Evolutionary conservation across 2,888 invertebrate species (phyloP), one percentile per base, ranked within the genome.

Genomic region (Diplazon laetatorius): DNA sequence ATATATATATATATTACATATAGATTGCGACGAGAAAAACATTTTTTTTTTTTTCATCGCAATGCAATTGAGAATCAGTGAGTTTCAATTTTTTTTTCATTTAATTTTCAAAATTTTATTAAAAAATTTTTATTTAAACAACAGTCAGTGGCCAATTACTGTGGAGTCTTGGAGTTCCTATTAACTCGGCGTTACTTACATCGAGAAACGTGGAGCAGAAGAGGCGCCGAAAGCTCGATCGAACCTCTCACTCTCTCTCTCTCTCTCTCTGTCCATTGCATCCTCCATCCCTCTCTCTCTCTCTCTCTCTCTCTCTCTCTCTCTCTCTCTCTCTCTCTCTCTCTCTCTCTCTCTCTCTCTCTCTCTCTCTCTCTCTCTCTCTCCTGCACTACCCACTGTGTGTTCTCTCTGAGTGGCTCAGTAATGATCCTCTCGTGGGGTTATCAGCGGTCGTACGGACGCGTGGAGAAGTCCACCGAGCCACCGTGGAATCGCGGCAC

Each of bases 391-490:
- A 44, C n/a, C 42, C 46, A 14, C 46, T 35, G 44, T 20, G 44
- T 69, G 50, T 66, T 66, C 60, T 46, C 39, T 65, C 65, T 76
- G 48, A 42, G 74, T 73, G 80, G 80, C 81, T 82, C 72, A 82
- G 80, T 87, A 88, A 88, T 86, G 88, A 88, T 88, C 85, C 82
- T 87, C 85, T 83, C 85, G 83, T 85, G 88, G 86, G n/a, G 86
- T 88, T 86, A 88, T 88, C 86, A 88, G 85, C 82, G 83, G 83
- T 86, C 82, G 81, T 85, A 71, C 74, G 68, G 65, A 62, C 60
- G 65, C 63, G 66, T 44, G 37, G 48, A 72, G 60, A 60, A 42
- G 37, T 12, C 20, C 52, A n/a, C n/a, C n/a, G n/a, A 69, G 57
- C 69, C 48, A 42, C 16, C 46, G 55, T 20, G 57, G 46, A 60